A percentile compares a stretch with the other conserved stretches of the same genome.
Conservation (phyloP, 2,888 invertebrate genomes). For the Reticulitermes lucifugus region DNA sequence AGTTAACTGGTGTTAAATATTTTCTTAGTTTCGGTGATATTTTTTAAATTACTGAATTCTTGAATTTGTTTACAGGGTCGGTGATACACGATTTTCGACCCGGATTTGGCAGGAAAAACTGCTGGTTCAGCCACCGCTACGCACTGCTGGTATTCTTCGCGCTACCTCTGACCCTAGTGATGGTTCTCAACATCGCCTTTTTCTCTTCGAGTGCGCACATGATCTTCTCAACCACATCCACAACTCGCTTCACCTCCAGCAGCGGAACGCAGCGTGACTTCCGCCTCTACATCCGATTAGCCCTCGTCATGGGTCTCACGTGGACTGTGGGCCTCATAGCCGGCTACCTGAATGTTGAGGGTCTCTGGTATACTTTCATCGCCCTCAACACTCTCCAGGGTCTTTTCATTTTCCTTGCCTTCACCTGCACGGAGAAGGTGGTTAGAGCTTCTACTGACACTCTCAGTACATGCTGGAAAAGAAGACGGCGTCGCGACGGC, state of each 20-base stretch:
- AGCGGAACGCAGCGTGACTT: constrained; percentile 58
- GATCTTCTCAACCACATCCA: constrained; percentile 62
- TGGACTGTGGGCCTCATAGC: constrained; percentile 65
- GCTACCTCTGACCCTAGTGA: constrained; percentile 63
- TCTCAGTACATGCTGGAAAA: constrained; percentile 34
- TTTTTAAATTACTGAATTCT: too few relatives aligned
- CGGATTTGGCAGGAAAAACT: constrained; percentile 63
- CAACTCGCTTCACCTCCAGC: constrained; percentile 54
- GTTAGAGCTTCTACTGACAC: constrained; percentile 55
- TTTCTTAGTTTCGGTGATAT: too few relatives aligned
- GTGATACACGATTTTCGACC: constrained; percentile 45
- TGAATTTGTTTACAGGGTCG: constrained; percentile 29
- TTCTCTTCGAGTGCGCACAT: constrained; percentile 63
- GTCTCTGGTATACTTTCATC: constrained; percentile 65
- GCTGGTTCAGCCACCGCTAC: constrained; percentile 66
- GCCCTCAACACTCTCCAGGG: constrained; percentile 65
- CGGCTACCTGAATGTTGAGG: constrained; percentile 61
- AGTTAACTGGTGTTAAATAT: too few relatives aligned
- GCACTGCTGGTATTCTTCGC: constrained; percentile 67
- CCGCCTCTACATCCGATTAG: constrained; percentile 64
- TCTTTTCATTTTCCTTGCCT: constrained; percentile 65
- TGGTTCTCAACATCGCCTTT: constrained; percentile 62
- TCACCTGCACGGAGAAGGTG: constrained; percentile 65
- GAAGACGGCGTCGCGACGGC: constrained; percentile 4
- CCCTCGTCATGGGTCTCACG: constrained; percentile 65